Evolutionary conservation across 1,140 invertebrate genomes (phyloP).

Genomic region (Notospermus geniculatus): DNA sequence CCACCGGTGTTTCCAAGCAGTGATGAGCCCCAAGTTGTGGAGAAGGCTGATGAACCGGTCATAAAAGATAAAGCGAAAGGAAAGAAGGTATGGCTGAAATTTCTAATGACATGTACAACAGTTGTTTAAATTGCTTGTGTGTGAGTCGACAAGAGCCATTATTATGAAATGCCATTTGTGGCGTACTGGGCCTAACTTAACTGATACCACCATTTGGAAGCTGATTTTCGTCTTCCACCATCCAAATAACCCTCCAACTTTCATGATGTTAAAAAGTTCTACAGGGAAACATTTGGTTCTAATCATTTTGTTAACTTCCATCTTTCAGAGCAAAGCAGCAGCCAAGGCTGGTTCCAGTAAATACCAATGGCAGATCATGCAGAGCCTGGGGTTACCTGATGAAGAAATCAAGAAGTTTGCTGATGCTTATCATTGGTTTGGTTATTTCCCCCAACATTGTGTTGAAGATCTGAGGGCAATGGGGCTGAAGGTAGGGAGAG

Average conservation of each 20-base stretch:
- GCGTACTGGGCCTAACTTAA: too few relatives aligned
- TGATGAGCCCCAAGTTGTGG: conserved; percentile 52
- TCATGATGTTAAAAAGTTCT: too few relatives aligned
- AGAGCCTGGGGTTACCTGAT: conserved; percentile 82
- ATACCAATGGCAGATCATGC: conserved; percentile 99
- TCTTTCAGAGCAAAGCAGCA: conserved; percentile 83
- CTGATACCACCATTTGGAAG: too few relatives aligned
- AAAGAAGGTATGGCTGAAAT: conserved; percentile 72
- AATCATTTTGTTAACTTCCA: too few relatives aligned
- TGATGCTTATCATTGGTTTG: conserved; percentile 81
- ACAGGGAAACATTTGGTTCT: too few relatives aligned
- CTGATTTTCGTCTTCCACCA: too few relatives aligned
- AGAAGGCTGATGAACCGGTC: conserved; percentile 60
- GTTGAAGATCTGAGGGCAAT: conserved; percentile 82
- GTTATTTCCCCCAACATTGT: conserved; percentile 90
- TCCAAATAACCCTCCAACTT: too few relatives aligned
- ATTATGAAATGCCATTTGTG: too few relatives aligned
- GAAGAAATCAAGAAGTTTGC: conserved; percentile 89
- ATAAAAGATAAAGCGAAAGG: conserved; percentile 93
- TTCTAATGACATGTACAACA: too few relatives aligned
- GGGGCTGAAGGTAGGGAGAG: conserved; percentile 87
- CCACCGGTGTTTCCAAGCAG: conserved; percentile 86
- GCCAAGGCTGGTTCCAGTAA: conserved; percentile 87
- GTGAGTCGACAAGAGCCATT: too few relatives aligned
- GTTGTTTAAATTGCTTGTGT: not conserved